Evolutionary conservation across 1,140 invertebrate genomes (phyloP), one percentile per base, ranked within the genome.

Genomic region (Diprion similis): DNA sequence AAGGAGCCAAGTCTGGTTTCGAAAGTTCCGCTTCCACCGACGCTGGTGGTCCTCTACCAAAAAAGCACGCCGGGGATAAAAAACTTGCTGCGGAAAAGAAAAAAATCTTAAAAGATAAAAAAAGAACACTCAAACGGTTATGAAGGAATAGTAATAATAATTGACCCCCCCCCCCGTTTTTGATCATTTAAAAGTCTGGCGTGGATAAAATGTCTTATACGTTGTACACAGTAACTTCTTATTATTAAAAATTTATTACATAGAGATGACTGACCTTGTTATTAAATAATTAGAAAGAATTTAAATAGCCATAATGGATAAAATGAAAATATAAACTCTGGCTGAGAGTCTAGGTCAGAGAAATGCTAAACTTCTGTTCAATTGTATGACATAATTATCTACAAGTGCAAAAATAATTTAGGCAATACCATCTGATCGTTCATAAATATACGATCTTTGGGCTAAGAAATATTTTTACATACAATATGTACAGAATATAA

Each of bases 81-180:
- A 94, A 94, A 86, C 78, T 94, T 71, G 86, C 93, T 48, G 93
- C 94, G 17, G 93, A 94, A 83, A 95, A 94, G 82, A 94, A 92
- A 79, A 94, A 94, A 83, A 89, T 93, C 77, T 86, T 93, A 67
- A 95, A 95, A 89, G 95, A 96, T 80, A 96, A 96, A 87, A 96
- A 95, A 83, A 91, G 95, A 87, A 94, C 94, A 77, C 89, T 97
- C 68, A 97, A 97, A 86, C 91, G 95, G 90, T 94, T 97, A 92
- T 96, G 93, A 96, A 85, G 68, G 78, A 66, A 10, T 15, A 59
- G 59, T 46, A 46, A 70, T 11, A 17, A 66, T 51, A 65, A 17
- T n/a, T 73, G 46, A 18, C 18, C 47, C 59, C 66, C 46, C 65
- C 66, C 66, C 46, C 65, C 66, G 46, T 74, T 77, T 71, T 76